Conservation (phyloP, 2,797 vertebrate genomes). For the Hippopotamyrus pictus region DNA sequence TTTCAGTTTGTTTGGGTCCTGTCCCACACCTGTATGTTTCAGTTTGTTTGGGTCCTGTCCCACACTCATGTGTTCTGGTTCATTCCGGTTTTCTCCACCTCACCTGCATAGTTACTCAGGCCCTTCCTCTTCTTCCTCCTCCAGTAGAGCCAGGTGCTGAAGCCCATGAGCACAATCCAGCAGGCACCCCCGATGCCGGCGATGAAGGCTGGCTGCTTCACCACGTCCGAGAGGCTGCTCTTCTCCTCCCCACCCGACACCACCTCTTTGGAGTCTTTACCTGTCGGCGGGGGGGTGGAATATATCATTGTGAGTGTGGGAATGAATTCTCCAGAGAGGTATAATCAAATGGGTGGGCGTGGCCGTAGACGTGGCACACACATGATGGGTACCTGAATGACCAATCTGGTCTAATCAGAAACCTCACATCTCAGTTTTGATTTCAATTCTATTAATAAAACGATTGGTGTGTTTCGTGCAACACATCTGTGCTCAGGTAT, state of each 20-base stretch:
- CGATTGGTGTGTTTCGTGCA: neutral
- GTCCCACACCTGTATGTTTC: neutral
- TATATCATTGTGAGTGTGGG: neutral
- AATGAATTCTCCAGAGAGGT: neutral
- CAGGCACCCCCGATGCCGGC: conserved; percentile 90
- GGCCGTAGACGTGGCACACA: neutral
- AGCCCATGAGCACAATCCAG: conserved; percentile 96
- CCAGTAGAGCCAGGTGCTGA: conserved; percentile 96
- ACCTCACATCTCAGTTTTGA: neutral
- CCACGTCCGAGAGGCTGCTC: conserved; percentile 91
- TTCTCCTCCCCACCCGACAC: conserved; percentile 76
- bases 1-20: neutral
- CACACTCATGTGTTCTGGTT: neutral
- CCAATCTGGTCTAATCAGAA: neutral
- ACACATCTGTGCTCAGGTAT: neutral
- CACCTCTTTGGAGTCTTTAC: conserved; percentile 75
- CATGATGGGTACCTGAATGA: neutral
- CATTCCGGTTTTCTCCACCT: conserved; percentile 30
- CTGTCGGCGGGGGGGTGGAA: conserved; percentile 41
- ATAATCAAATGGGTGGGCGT: neutral
- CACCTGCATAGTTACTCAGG: conserved; percentile 94
- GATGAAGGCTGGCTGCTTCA: conserved; percentile 94
- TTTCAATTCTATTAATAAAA: neutral
- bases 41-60: neutral
- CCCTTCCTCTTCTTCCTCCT: conserved; percentile 96